These are phyloP conservation scores for Lissocephala sabroskyi DNA, from an alignment of 2,888 invertebrate species.

Conservation along the genomic window DNA sequence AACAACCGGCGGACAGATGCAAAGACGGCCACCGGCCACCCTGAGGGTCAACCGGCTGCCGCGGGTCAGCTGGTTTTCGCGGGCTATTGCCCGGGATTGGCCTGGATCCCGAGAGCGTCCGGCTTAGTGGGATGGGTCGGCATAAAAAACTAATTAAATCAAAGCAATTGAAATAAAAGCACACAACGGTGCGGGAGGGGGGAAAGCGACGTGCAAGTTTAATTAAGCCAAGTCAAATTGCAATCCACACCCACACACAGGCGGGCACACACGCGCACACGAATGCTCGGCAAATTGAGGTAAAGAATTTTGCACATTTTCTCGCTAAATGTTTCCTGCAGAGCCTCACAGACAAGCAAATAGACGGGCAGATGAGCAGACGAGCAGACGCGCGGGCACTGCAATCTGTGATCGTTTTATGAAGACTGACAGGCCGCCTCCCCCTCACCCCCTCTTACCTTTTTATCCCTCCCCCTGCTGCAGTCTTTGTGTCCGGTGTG, in stretches of 20 bases:
- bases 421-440: too few species aligned
- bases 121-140: not conserved
- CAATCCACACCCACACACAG: slow-evolving; percentile 3
- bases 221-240: slow-evolving; percentile 42
- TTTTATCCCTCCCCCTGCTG: too few species aligned
- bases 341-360: too few species aligned
- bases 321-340: slow-evolving; percentile 54
- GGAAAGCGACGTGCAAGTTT: slow-evolving; percentile 40
- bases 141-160: slow-evolving; percentile 49
- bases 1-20: too few species aligned
- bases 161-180: slow-evolving; percentile 38
- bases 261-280: not conserved
- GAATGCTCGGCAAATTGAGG: slow-evolving; percentile 10
- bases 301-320: slow-evolving; percentile 7
- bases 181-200: too few species aligned
- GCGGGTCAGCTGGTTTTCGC: too few species aligned
- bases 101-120: too few species aligned
- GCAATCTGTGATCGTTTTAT: slow-evolving; percentile 8
- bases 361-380: too few species aligned
- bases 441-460: too few species aligned
- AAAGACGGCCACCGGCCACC: too few species aligned
- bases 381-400: not conserved
- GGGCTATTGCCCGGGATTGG: too few species aligned
- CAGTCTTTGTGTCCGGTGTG: slow-evolving; percentile 11
- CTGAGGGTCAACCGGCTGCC: too few species aligned